Evolutionary conservation across 2,113 vertebrate genomes (phyloP).

Genomic region (Acrocephalus kingi): DNA sequence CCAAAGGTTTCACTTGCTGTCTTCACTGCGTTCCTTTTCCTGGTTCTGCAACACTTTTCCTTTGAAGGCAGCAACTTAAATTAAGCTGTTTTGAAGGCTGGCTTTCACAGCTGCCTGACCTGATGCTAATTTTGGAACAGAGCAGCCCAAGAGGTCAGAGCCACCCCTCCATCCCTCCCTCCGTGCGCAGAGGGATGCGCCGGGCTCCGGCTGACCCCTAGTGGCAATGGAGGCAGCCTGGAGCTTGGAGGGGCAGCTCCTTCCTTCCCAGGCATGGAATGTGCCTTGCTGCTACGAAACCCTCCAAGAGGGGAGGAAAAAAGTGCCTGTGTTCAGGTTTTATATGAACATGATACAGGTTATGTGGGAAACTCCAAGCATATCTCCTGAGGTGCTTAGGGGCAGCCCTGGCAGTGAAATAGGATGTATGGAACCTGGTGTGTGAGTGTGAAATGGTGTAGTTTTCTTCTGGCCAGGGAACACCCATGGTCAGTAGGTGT

Average conservation of each 20-base stretch:
- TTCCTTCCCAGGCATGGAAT: neutral
- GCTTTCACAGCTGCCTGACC: neutral
- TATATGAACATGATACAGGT: neutral
- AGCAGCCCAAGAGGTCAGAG: neutral
- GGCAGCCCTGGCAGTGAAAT: neutral
- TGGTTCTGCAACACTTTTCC: neutral
- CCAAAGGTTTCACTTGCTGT: neutral
- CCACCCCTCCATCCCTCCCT: neutral
- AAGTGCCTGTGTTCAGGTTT: neutral
- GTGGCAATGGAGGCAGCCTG: neutral
- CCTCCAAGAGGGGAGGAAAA: neutral
- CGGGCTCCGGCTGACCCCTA: slow-evolving; percentile 34
- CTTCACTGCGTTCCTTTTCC: neutral
- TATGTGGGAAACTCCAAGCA: too few species aligned
- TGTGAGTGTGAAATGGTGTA: accelerated
- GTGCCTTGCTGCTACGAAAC: neutral
- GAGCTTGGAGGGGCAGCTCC: too few species aligned
- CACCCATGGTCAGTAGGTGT: neutral
- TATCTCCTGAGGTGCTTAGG: neutral
- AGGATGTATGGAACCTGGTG: accelerated
- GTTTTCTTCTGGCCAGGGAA: neutral
- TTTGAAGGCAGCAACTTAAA: neutral
- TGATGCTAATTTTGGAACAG: neutral
- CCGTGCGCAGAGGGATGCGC: neutral
- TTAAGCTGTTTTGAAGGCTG: neutral